Base-by-base conservation (phyloP, 2,888 invertebrate species). In the Opisthograptis luteolata region DNA sequence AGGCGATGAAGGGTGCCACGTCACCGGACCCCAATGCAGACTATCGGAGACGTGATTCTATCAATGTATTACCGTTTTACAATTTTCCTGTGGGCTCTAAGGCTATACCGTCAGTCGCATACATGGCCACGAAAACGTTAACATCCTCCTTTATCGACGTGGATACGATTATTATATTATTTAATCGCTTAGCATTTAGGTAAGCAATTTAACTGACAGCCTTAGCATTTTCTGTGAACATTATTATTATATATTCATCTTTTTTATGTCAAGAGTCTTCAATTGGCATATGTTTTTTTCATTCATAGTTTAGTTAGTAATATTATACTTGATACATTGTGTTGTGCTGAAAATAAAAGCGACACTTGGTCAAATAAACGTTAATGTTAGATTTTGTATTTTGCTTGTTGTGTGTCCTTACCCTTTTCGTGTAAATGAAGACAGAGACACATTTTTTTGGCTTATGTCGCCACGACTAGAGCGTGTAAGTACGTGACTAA, bases 61-160 rank as follows among this genome's bases (percentile, higher is more conserved):
- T 76, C 76, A 70, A 73, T 76, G 73, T 81, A 84, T 81, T 76
- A 70, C 78, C 76, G 67, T 66, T 79, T 84, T 72, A 78, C 58
- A 40, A 64, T 86, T 86, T 86, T 84, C 85, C 84, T 85, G 76
- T 73, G 70, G 67, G 68, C 55, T n/a, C n/a, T 67, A 62, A 62
- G 66, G 46, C 59, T 59, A n/a, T n/a, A 50, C 35, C 42, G 50
- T n/a, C 64, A 67, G 61, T 64, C 43, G 52, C 46, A 49, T 48
- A 63, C 58, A 62, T 52, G 64, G 63, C 51, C 64, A 64, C 48
- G 58, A 54, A 49, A 56, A 61, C 66, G 63, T 61, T 66, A 49
- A 42, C 44, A 54, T 49, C 52, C 53, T 50, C 51, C 25, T 32
- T 47, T 44, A 37, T 46, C 39, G 58, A 44, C 47, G 46, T 53